Conservation (phyloP, 2,888 invertebrate species). For the Lepidochrysops patricia region DNA sequence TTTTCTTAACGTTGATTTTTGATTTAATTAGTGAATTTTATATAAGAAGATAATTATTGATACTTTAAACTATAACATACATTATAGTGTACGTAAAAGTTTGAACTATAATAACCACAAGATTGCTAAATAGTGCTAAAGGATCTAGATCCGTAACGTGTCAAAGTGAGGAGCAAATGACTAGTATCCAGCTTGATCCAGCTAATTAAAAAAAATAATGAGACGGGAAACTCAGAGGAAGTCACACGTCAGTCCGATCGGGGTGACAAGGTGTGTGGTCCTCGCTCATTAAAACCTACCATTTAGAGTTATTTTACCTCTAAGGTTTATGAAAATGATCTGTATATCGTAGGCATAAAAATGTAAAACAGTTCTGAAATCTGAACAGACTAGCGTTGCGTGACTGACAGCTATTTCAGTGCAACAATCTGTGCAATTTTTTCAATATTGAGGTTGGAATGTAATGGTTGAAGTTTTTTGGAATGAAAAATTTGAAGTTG, state of each 20-base stretch:
- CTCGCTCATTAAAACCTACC: slow-evolving; percentile 35
- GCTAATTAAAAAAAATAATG: not conserved
- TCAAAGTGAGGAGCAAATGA: not conserved
- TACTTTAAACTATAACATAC: too few relatives aligned
- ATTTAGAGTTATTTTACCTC: not conserved
- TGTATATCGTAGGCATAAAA: not conserved
- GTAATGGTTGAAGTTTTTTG: too few relatives aligned
- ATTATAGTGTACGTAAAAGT: too few relatives aligned
- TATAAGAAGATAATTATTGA: too few relatives aligned
- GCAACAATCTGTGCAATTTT: not conserved
- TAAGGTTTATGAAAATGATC: not conserved
- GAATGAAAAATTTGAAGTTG: too few relatives aligned
- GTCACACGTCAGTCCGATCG: slow-evolving; percentile 24
- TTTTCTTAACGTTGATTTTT: too few relatives aligned
- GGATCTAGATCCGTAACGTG: not conserved
- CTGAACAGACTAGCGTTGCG: too few relatives aligned
- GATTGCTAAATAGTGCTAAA: not conserved
- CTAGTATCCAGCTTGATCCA: not conserved
- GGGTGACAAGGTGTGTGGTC: slow-evolving; percentile 44
- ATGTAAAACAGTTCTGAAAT: not conserved
- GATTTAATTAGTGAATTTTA: too few relatives aligned
- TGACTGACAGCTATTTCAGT: not conserved
- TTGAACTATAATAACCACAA: too few relatives aligned
- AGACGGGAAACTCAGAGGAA: slow-evolving; percentile 16
- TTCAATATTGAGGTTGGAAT: not conserved